Conservation (phyloP, 1,140 invertebrate species). For the Drosophila ficusphila region DNA sequence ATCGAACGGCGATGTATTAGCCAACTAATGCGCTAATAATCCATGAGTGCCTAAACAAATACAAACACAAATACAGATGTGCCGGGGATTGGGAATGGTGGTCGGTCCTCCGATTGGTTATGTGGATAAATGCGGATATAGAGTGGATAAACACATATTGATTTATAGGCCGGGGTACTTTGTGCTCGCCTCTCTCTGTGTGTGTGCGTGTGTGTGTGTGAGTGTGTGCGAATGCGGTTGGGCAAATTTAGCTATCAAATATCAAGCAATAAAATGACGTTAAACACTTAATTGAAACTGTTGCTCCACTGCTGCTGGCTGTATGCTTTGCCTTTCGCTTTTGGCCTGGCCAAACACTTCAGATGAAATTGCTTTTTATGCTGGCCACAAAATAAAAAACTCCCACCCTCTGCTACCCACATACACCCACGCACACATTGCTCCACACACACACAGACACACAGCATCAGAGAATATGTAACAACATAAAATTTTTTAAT, state of each 20-base stretch:
- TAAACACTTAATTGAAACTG: slow-evolving; percentile 82
- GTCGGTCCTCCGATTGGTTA: neutral
- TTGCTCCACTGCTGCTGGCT: slow-evolving; percentile 49
- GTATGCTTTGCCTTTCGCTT: neutral
- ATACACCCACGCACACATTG: neutral
- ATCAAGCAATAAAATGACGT: slow-evolving; percentile 72
- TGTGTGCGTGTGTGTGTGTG: slow-evolving; percentile 17
- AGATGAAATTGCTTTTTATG: slow-evolving; percentile 69
- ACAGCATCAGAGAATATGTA: slow-evolving; percentile 37
- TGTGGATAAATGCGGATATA: slow-evolving; percentile 5
- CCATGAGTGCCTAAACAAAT: slow-evolving; percentile 76
- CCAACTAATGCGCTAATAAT: slow-evolving; percentile 78
- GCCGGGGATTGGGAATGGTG: slow-evolving; percentile 8
- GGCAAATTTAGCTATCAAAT: slow-evolving; percentile 68
- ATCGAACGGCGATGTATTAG: slow-evolving; percentile 62
- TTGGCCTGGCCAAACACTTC: slow-evolving; percentile 43
- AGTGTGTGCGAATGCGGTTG: slow-evolving; percentile 9
- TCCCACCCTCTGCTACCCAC: slow-evolving; percentile 1
- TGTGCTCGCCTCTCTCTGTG: slow-evolving; percentile 1
- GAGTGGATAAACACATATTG: slow-evolving; percentile 58
- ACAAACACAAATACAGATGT: slow-evolving; percentile 56
- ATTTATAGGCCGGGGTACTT: slow-evolving; percentile 59
- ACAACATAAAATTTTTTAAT: slow-evolving; percentile 73
- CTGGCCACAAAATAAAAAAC: slow-evolving; percentile 56
- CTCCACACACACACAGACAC: neutral